Evolutionary conservation across 2,888 invertebrate genomes (phyloP), one percentile per base, ranked within the genome.

Genomic region (Oligia latruncula): DNA sequence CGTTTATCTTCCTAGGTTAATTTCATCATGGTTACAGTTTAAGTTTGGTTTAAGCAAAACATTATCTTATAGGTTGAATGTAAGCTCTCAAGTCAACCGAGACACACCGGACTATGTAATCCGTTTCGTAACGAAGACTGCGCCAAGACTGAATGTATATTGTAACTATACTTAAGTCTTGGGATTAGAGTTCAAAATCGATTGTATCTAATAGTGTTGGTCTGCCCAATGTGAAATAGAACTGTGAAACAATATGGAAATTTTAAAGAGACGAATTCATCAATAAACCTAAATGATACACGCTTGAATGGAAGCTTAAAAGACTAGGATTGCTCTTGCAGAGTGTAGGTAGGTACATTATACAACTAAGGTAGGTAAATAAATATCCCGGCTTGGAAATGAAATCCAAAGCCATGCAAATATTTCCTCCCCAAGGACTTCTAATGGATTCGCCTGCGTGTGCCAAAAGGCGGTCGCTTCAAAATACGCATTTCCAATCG

Each of bases 341-440:
- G 17, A n/a, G 5, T 43, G 43, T 17, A 49, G 52, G 20, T 68
- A 49, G 52, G 20, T 68, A 29, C 5, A 20, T 72, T 70, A 72
- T 58, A 58, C n/a, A 71, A 46, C 35, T 35, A 11, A 35, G 29
- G 5, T 60, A 29, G 20, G 5, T 65, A 20, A 15, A 49, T 13
- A 49, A 68, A 79, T 74, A 64, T 71, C 71, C 15, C 17, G 0
- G 23, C 46, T 77, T 20, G 62, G 49, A 82, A 81, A 66, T 77
- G 62, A 55, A 49, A 67, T 55, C 71, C 29, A 71, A 46, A 67
- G 70, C 82, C 40, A 81, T 49, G 82, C 67, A 62, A 81, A 81
- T 81, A 82, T 77, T 67, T 49, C 23, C 55, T 71, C 83, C 71
- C 71, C 71, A 82, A 58, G 71, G 81, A 81, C 66, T 46, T 40